A percentile compares a stretch with the other conserved stretches of the same genome.
Conservation (phyloP, 2,888 invertebrate genomes). For the Eupithecia insigniata region DNA sequence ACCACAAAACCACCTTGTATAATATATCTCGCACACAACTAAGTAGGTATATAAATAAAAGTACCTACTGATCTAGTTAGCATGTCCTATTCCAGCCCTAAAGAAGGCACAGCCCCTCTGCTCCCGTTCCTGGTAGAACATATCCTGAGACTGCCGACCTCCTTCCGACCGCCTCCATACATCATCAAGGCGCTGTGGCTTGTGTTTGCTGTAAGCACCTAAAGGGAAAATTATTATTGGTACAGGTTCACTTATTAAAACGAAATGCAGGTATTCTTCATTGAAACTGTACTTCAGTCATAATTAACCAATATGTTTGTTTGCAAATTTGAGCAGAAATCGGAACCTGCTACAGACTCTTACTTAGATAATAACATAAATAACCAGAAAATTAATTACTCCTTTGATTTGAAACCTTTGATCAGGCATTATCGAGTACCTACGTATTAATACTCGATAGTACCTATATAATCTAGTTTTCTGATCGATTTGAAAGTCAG, state of each 20-base stretch:
- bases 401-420: too few relatives aligned
- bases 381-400: too few relatives aligned
- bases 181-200: constrained; percentile 79
- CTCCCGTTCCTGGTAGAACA: constrained; percentile 71
- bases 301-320: too few relatives aligned
- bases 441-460: too few relatives aligned
- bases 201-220: constrained; percentile 76
- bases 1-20: not conserved
- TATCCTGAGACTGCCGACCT: constrained; percentile 61
- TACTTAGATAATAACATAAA: too few relatives aligned
- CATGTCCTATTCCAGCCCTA: constrained; percentile 59
- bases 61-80: not conserved
- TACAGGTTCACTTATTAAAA: not conserved
- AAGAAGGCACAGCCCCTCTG: constrained; percentile 68
- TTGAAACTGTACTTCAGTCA: not conserved
- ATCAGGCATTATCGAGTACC: too few relatives aligned
- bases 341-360: too few relatives aligned
- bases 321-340: too few relatives aligned
- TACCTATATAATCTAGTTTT: too few relatives aligned
- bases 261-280: not conserved
- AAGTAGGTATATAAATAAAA: not conserved
- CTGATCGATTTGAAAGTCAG: too few relatives aligned
- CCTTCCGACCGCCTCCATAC: constrained; percentile 66
- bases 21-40: not conserved
- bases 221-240: not conserved